Conservation (phyloP, 2,113 vertebrate genomes). For the Lampris incognitus region DNA sequence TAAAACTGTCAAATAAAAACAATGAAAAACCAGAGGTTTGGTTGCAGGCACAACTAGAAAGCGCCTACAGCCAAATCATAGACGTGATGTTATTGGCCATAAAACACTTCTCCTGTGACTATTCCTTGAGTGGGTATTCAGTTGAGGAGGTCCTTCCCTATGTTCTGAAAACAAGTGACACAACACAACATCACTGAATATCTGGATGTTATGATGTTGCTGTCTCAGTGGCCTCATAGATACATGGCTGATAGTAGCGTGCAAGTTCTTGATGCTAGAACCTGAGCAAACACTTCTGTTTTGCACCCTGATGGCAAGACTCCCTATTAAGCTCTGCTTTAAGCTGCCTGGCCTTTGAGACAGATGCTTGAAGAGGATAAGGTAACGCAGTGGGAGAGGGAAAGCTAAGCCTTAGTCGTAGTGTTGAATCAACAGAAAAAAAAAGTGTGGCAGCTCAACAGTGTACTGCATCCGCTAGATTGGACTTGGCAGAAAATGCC, state of each 20-base stretch:
- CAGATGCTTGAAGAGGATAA: slow-evolving; percentile 80
- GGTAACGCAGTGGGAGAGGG: slow-evolving; percentile 70
- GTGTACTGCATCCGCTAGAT: slow-evolving; percentile 52
- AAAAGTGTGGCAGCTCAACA: slow-evolving; percentile 51
- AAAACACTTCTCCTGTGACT: no score
- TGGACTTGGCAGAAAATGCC: slow-evolving; percentile 55
- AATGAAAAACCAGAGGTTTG: no score
- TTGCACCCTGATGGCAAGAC: slow-evolving; percentile 64
- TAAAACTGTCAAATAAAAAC: no score
- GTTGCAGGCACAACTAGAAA: no score
- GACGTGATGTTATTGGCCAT: no score
- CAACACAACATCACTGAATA: slow-evolving; percentile 18
- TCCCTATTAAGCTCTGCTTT: slow-evolving; percentile 77
- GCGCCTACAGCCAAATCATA: no score
- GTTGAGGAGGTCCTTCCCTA: background rate
- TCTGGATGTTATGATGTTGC: slow-evolving; percentile 44
- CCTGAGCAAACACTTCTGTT: slow-evolving; percentile 61
- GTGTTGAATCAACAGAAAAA: slow-evolving; percentile 51
- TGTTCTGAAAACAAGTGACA: slow-evolving; percentile 25
- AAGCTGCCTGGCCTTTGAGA: slow-evolving; percentile 74
- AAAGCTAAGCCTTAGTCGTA: slow-evolving; percentile 62
- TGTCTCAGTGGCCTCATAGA: slow-evolving; percentile 60
- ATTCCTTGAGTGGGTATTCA: background rate
- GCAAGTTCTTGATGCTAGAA: slow-evolving; percentile 40
- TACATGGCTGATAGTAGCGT: slow-evolving; percentile 58